Evolutionary conservation across 2,797 vertebrate genomes (phyloP), one percentile per base, ranked within the genome.

Genomic region (Dicrostonyx torquatus): DNA sequence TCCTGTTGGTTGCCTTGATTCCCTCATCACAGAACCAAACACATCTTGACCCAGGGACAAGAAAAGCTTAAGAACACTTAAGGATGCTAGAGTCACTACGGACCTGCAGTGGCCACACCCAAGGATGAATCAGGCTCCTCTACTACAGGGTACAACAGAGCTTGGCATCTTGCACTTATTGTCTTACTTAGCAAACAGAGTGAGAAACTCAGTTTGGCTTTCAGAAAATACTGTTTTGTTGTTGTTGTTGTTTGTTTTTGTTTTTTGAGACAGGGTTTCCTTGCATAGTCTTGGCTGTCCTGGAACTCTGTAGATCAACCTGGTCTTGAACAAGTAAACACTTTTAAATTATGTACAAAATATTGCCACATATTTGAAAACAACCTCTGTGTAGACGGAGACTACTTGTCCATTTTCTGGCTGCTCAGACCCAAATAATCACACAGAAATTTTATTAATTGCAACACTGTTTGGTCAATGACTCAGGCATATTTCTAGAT

Each of bases 191-290:
- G 53, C 89, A 89, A 90, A 62, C 37, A 40, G 29, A 58, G 13
- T 5, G 1, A 24, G n/a, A 40, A 43, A 4, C 2, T 73, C 48
- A 78, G 48, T 68, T 90, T 85, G 11, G 9, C 43, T 18, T 80
- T 87, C 29, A 83, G 62, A 53, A 79, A 84, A n/a, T n/a, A 73
- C 29, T 58, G 20, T 58, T 83, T 91, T 79, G 86, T n/a, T 73
- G n/a, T 22, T 72, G 34, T 17, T 66, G 34, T 37, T 40, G 37
- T 72, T 72, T 72, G 70, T 18, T 43, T 73, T 24, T 3, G 11
- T 26, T 24, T 73, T 73, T n/a, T 10, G 5, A 72, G 68, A 40
- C 20, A 72, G 34, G 20, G 37, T 72, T 72, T 72, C 70, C 24
- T 5, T 73, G 37, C 7, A 22, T 73, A 26, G 22, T 22, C 22